Base-by-base conservation (phyloP, 2,113 vertebrate genomes). In the Cnemophilus loriae region DNA sequence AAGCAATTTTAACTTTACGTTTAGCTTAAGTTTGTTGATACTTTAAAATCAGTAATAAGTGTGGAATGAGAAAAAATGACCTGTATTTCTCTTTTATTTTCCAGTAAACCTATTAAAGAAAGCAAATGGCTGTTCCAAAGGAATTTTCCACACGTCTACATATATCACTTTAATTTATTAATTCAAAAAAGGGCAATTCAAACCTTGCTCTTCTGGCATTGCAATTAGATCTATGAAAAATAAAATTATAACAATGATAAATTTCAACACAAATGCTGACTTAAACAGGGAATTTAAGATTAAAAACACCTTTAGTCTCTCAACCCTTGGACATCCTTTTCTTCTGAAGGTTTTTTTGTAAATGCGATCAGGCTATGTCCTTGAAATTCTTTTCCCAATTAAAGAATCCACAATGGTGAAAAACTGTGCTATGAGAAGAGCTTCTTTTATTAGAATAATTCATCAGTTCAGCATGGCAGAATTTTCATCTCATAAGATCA, bases 371-470 rank as follows among this genome's bases (percentile, higher is more conserved):
- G 35, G 15, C 23, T 79, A 28, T 59, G 30, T 69, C 57, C 46
- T 69, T 79, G 50, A 91, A 78, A 49, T 91, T 77, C 16, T 50
- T 53, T 77, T 85, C 17, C 22, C 16, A 85, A 3, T 90, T 68
- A 83, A 94, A 93, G 23, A 91, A 87, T 82, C 21, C 22, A 61
- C 47, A 63, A 35, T 57, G 9, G 28, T 81, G 16, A 75, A 73
- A 95, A 84, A 55, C 22, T 52, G 46, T 47, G 23, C 42, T 70
- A 39, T 89, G 87, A 94, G 71, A 90, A 84, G 70, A 93, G 10
- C 11, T 80, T 91, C 53, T 93, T 87, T 90, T 93, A 88, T 94
- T 93, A 95, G 82, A 94, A 76, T 61, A 91, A 95, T 63, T 83
- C 65, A 90, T 96, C 78, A 28, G 22, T 80, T 78, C 55, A 88